Evolutionary conservation across 2,113 vertebrate genomes (phyloP), one percentile per base, ranked within the genome.

Genomic region (Lagopus leucura): DNA sequence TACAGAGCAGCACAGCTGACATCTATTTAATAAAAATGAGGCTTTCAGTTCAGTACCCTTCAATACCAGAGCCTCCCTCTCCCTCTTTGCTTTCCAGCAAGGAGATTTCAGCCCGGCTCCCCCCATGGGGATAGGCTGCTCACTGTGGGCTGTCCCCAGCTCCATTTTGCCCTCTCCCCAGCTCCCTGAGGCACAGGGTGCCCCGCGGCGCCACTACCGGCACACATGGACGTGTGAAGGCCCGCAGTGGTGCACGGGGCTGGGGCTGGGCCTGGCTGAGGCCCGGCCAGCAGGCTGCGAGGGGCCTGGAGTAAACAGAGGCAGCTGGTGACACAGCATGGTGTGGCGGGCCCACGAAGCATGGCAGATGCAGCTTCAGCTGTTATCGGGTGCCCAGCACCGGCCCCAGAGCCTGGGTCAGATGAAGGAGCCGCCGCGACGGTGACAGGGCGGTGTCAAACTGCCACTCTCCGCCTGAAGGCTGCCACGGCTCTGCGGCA

Each of bases 301-400:
- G 96, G 97, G 90, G 94, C 91, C 87, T 65, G 72, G 82, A 84
- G 85, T 97, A 97, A 98, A 97, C 98, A 97, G 98, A 97, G 97
- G 98, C 98, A 98, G 97, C 97, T 98, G 98, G 97, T 95, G 85
- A 95, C 98, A 94, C 98, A 98, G 98, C 98, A 97, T 97, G 98
- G 94, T 96, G 97, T 96, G 70, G 96, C 85, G 92, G 96, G 95
- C 79, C 94, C 77, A 83, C 85, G 97, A 93, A 97, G 95, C 54
- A 8, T 92, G 92, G 97, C 98, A 98, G 98, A 97, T 98, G 98
- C 97, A 86, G 93, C 91, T 97, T 98, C 98, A 98, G 98, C 98
- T 98, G 98, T 90, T 97, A 95, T 71, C 73, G 97, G 97, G 97
- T 91, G 94, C 75, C 5, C 90, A 97, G 97, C 97, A 47, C 96